These are phyloP conservation scores for Caenorhabditis elegans DNA, from an alignment of 1,140 invertebrate genomes.

Conservation along the genomic window WBcel235 BX284602.5:5765001-5765500, in stretches of 20 bases:
- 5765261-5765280: slow-evolving; percentile 7
- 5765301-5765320: slow-evolving; percentile 14
- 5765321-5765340: background rate
- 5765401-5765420: background rate
- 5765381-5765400: slow-evolving; percentile 32
- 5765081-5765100: too few relatives aligned
- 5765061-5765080: too few relatives aligned
- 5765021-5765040: too few relatives aligned
- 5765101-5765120: too few relatives aligned
- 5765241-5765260: slow-evolving; percentile 18
- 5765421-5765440: slow-evolving; percentile 8
- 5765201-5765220: background rate
- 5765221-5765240: background rate
- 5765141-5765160: background rate
- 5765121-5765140: too few relatives aligned
- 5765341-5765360: slow-evolving; percentile 1
- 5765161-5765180: slow-evolving; percentile 14
- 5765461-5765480: background rate
- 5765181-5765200: background rate
- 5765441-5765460: slow-evolving; percentile 34
- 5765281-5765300: background rate
- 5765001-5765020: too few relatives aligned
- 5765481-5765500: background rate
- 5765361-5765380: background rate
- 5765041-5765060: too few relatives aligned